Evolutionary conservation across 2,797 vertebrate species (phyloP).

Genomic region (Lagocephalus sceleratus): DNA sequence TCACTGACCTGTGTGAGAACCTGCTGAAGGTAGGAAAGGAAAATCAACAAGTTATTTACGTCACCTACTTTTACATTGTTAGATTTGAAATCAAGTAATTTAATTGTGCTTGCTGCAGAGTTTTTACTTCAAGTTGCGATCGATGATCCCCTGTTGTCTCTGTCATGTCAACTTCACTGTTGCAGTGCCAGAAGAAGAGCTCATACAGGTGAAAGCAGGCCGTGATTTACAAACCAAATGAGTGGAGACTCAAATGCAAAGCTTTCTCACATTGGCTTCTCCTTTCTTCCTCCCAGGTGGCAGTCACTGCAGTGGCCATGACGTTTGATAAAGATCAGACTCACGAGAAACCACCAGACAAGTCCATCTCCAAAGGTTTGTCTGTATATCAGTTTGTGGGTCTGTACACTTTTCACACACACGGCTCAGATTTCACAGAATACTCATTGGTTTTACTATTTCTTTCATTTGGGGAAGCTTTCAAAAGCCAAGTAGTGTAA

Average conservation of each 20-base stretch:
- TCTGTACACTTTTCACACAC: too few species aligned
- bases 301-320: constrained; percentile 96
- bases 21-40: constrained; percentile 85
- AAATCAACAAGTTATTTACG: background rate
- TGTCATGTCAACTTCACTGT: constrained; percentile 97
- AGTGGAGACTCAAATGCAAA: background rate
- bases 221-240: background rate
- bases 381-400: background rate
- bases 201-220: constrained; percentile 84
- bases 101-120: constrained; percentile 77
- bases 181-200: constrained; percentile 94
- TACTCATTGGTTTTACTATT: too few species aligned
- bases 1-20: constrained; percentile 97
- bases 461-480: background rate
- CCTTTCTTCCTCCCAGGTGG: constrained; percentile 73
- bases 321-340: constrained; percentile 91
- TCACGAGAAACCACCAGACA: constrained; percentile 82
- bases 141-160: constrained; percentile 96
- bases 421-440: too few species aligned
- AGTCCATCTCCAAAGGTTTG: constrained; percentile 84
- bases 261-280: background rate
- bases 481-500: background rate
- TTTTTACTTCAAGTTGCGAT: constrained; percentile 96
- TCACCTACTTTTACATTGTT: background rate
- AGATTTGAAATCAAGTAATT: background rate